phyloP scores from a whole-genome alignment of 2,888 invertebrate genomes.

The Diachrysia chrysitis region DNA sequence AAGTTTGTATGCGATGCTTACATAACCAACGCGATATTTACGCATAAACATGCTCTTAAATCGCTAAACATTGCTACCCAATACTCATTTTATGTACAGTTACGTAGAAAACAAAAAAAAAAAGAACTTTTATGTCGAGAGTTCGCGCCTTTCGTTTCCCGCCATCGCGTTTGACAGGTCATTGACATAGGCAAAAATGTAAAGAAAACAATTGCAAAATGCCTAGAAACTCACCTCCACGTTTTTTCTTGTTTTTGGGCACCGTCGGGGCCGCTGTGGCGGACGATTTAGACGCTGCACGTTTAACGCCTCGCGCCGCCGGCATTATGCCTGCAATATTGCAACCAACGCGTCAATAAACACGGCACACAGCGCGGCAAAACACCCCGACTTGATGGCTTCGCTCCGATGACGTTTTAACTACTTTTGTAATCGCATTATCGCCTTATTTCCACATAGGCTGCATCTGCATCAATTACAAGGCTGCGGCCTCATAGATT shows the following conservation, averaged over 20 bases:
- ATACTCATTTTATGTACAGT: constrained; percentile 47
- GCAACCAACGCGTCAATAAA: constrained; percentile 85
- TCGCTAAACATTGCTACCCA: constrained; percentile 20
- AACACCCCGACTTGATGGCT: constrained; percentile 70
- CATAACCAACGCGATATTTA: constrained; percentile 60
- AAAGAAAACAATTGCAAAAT: constrained; percentile 85
- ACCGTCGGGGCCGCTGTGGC: constrained; percentile 74
- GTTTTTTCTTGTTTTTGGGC: constrained; percentile 87
- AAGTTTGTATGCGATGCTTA: constrained; percentile 54
- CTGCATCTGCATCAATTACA: constrained; percentile 81
- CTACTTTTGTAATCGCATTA: constrained; percentile 82
- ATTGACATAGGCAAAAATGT: constrained; percentile 84
- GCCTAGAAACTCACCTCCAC: constrained; percentile 78
- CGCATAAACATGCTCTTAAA: constrained; percentile 33
- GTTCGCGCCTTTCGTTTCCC: constrained; percentile 79
- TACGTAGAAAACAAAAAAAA: constrained; percentile 58
- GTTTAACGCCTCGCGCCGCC: constrained; percentile 87
- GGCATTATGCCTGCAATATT: constrained; percentile 88
- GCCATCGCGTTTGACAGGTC: constrained; percentile 88
- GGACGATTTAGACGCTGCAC: constrained; percentile 84
- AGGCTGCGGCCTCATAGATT: constrained; percentile 83
- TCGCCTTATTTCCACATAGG: constrained; percentile 73
- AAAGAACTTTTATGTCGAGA: constrained; percentile 55
- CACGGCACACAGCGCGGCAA: constrained; percentile 82
- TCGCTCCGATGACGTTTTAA: constrained; percentile 81